These are phyloP conservation scores for Triplophysa yarkandensis DNA, from an alignment of 2,797 vertebrate genomes.

Conservation along the genomic window DNA sequence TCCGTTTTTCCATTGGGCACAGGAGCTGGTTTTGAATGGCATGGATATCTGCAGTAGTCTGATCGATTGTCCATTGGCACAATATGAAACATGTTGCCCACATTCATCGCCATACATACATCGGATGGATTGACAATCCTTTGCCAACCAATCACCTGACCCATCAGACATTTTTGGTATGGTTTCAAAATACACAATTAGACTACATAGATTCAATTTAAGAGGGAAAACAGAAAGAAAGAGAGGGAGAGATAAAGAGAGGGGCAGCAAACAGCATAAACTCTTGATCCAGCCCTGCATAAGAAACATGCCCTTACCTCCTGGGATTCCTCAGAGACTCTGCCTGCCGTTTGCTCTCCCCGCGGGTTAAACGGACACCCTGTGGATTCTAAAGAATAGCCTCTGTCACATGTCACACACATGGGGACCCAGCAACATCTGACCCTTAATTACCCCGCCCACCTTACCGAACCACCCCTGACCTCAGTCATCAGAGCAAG, in stretches of 20 bases:
- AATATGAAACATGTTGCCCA: slow-evolving; percentile 34
- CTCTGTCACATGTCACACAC: slow-evolving; percentile 91
- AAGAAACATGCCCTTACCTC: slow-evolving; percentile 92
- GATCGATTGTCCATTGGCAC: slow-evolving; percentile 50
- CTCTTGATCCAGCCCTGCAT: slow-evolving; percentile 67
- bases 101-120: slow-evolving; percentile 44
- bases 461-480: slow-evolving; percentile 66
- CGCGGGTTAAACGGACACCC: slow-evolving; percentile 86
- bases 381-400: slow-evolving; percentile 95
- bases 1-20: slow-evolving; percentile 43
- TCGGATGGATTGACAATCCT: slow-evolving; percentile 21
- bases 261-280: slow-evolving; percentile 47
- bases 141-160: slow-evolving; percentile 32
- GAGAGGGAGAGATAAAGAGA: slow-evolving; percentile 23
- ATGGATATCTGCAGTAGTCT: slow-evolving; percentile 13
- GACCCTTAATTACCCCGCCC: slow-evolving; percentile 57
- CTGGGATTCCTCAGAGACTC: slow-evolving; percentile 80
- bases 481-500: slow-evolving; percentile 42
- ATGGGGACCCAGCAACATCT: slow-evolving; percentile 71
- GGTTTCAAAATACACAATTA: slow-evolving; percentile 42
- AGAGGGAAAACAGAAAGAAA: slow-evolving; percentile 41
- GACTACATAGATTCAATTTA: slow-evolving; percentile 31
- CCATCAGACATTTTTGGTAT: slow-evolving; percentile 47
- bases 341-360: slow-evolving; percentile 82
- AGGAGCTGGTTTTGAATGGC: slow-evolving; percentile 25